Evolutionary conservation across 1,140 invertebrate genomes (phyloP).

Genomic region (Drosophila lini): DNA sequence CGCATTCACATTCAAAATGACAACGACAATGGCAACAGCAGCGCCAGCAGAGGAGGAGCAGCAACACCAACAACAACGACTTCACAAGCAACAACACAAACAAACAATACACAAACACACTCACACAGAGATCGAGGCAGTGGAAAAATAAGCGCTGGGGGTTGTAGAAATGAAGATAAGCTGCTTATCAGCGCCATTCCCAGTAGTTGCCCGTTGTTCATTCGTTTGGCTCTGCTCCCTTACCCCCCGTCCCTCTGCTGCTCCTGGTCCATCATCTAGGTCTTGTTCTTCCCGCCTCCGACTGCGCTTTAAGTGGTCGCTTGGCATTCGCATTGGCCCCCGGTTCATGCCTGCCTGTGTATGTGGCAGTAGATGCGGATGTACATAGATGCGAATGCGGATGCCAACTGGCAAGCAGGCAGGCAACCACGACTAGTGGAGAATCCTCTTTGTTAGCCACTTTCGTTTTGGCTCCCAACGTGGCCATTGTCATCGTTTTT

Average conservation of each 20-base stretch:
- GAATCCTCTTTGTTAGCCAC: constrained; percentile 43
- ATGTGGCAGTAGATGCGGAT: constrained; percentile 41
- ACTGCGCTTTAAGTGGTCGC: constrained; percentile 63
- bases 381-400: constrained; percentile 47
- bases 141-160: constrained; percentile 75
- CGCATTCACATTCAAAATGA: constrained; percentile 77
- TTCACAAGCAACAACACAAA: constrained; percentile 45
- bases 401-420: constrained; percentile 50
- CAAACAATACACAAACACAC: constrained; percentile 63
- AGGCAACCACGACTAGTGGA: constrained; percentile 48
- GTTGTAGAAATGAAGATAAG: constrained; percentile 82
- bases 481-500: constrained; percentile 53
- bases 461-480: constrained; percentile 52
- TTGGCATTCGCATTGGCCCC: constrained; percentile 58
- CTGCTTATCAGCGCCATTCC: constrained; percentile 81
- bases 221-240: constrained; percentile 14
- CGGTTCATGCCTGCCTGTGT: constrained; percentile 33
- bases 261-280: constrained; percentile 21
- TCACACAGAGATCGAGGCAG: constrained; percentile 12
- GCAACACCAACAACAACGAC: constrained; percentile 38
- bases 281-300: constrained; percentile 28
- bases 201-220: constrained; percentile 55
- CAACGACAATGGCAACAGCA: constrained; percentile 65
- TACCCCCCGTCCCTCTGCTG: neutral
- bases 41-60: constrained; percentile 28